These are phyloP conservation scores for Callospermophilus lateralis DNA, from an alignment of 2,113 vertebrate genomes.

Conservation along the genomic window DNA sequence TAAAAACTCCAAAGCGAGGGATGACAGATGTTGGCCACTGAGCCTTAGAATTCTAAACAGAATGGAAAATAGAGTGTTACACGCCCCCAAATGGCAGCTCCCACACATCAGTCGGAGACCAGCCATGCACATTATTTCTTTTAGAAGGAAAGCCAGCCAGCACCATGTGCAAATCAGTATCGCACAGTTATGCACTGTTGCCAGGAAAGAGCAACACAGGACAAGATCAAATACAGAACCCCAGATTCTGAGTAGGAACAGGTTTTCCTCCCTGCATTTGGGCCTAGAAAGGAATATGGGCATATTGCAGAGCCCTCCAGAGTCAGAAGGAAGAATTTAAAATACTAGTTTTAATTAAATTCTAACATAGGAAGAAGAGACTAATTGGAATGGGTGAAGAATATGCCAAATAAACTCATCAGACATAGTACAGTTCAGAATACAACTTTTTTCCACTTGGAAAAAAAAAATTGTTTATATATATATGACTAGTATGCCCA, in stretches of 20 bases:
- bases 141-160: conserved; percentile 46
- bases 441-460: not conserved
- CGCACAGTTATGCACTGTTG: rapidly evolving
- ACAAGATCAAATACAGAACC: not conserved
- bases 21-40: conserved; percentile 57
- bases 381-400: conserved; percentile 26
- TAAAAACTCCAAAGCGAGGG: conserved; percentile 35
- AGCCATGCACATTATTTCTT: not conserved
- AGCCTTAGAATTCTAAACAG: conserved; percentile 65
- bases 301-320: not conserved
- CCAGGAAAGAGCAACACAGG: not conserved
- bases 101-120: not conserved
- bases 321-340: conserved; percentile 29
- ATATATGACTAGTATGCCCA: not conserved
- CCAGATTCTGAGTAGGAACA: not conserved
- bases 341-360: conserved; percentile 68
- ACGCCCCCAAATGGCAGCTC: conserved; percentile 29
- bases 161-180: not conserved
- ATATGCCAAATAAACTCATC: not conserved
- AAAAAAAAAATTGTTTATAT: not conserved
- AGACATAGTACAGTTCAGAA: not conserved
- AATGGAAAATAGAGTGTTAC: conserved; percentile 46
- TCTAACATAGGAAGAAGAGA: conserved; percentile 50
- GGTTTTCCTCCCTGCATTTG: not conserved
- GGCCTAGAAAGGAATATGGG: conserved; percentile 1